Evolutionary conservation across 1,140 invertebrate species (phyloP), one percentile per base, ranked within the genome.

Genomic region (Dendrolimus kikuchii): DNA sequence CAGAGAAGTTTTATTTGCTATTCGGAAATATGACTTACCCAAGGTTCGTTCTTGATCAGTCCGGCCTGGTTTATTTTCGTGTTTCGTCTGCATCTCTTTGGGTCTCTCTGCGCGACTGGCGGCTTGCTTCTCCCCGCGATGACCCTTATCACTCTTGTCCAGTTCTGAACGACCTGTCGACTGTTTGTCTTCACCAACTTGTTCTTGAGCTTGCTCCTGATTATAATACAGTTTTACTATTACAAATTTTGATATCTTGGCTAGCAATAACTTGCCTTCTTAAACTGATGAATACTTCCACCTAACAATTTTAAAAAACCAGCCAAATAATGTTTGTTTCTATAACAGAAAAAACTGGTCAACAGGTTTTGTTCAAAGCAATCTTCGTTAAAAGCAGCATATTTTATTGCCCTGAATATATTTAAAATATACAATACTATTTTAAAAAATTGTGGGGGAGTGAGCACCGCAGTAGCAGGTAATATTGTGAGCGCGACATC

Each of bases 1-100:
- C 23, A 23, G 23, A 3, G 23, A 23, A 23, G 23, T 23, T 5
- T 46, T 0, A 6, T 40, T 6, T 40, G 7, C 7, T 40, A 45
- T 45, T 45, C 5, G n/a, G 23, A 45, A 2, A 5, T 7, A 36
- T 4, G 7, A 36, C 50, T 66, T 68, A 85, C 92, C 92, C 42
- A 94, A 69, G 40, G 89, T 90, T 51, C 92, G 78, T 40, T 93
- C 89, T 48, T 90, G 85, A 57, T 93, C 90, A 10, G 89, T 89
- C 40, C 80, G 74, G 2, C 90, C 91, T 4, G 91, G 90, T 65
- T 89, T 89, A 47, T 90, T 87, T 45, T 84, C 74, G 5, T 68
- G 71, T 49, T 82, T 79, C 40, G 87, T 76, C 52, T 84, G 72
- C 8, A 72, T 60, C 6, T 86, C 69, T 5, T 71, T 63, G 2